A percentile compares a stretch with the other conserved stretches of the same genome.
Evolutionary conservation across 2,888 invertebrate genomes (phyloP).

Genomic region (Diaperis boleti): DNA sequence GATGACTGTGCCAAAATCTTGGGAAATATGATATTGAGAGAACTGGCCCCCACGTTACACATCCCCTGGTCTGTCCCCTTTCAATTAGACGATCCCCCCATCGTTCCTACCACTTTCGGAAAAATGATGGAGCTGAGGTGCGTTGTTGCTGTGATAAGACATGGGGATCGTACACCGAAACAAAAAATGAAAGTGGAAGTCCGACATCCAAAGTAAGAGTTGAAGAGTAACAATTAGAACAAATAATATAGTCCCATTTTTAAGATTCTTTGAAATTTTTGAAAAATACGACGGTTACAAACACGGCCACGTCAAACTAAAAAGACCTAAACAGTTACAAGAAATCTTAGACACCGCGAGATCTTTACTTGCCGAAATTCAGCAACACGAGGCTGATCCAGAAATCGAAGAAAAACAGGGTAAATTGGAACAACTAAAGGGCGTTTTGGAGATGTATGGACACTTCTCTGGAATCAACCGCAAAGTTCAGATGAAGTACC

Average conservation of each 20-base stretch:
- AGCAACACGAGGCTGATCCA: slow-evolving; percentile 87
- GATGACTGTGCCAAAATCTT: slow-evolving; percentile 99
- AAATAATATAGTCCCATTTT: not conserved
- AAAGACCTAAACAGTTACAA: slow-evolving; percentile 96
- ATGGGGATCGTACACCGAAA: slow-evolving; percentile 98
- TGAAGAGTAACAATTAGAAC: not conserved
- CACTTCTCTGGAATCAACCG: slow-evolving; percentile 99
- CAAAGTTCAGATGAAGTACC: slow-evolving; percentile 99
- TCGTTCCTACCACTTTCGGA: slow-evolving; percentile 98
- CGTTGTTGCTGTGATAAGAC: slow-evolving; percentile 97
- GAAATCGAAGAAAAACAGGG: slow-evolving; percentile 97
- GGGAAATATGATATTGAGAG: slow-evolving; percentile 96
- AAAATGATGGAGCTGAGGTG: slow-evolving; percentile 95
- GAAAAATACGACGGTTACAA: slow-evolving; percentile 97
- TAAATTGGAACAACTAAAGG: slow-evolving; percentile 96
- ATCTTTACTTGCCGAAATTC: slow-evolving; percentile 88
- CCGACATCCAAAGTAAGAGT: slow-evolving; percentile 85
- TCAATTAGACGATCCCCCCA: slow-evolving; percentile 97
- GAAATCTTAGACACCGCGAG: slow-evolving; percentile 98
- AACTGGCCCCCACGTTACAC: slow-evolving; percentile 93
- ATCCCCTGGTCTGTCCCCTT: slow-evolving; percentile 99
- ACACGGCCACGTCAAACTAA: slow-evolving; percentile 96
- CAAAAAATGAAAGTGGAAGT: slow-evolving; percentile 99
- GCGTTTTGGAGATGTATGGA: slow-evolving; percentile 99
- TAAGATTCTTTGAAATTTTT: slow-evolving; percentile 99